Evolutionary conservation across 2,888 invertebrate genomes (phyloP), one percentile per base, ranked within the genome.

Genomic region (Dascillus cervinus): DNA sequence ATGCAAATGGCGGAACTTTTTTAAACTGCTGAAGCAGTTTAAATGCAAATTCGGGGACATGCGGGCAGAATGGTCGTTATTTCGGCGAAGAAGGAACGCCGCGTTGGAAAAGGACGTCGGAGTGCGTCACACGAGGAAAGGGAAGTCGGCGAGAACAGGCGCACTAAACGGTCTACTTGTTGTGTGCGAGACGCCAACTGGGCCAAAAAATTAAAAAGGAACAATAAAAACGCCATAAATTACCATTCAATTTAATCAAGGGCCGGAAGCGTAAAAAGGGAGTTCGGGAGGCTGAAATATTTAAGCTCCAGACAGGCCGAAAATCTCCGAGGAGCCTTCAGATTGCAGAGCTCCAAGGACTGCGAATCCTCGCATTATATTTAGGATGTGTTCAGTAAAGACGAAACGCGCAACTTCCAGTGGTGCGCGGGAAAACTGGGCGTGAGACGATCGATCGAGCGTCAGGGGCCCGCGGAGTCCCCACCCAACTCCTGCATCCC

Each of bases 371-470:
- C 41, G 44, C 41, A 45, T 48, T 47, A 41, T 45, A 47, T 51
- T 49, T 42, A 37, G 44, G 45, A 42, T 37, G 40, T 39, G 40
- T 29, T 37, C 29, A 20, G 34, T 32, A 33, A 37, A 34, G 38
- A 40, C 37, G 37, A 30, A 48, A 38, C 44, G 52, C 52, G 52
- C 52, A 52, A 49, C 47, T 46, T 43, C 50, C 39, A 39, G 27
- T 35, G 38, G 47, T 56, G 59, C 58, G 59, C 59, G 59, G 59
- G 57, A 59, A 62, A 59, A 57, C 58, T 55, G 60, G 57, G 57
- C 55, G 56, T 52, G 53, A 52, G 49, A 49, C 52, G 58, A 60
- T 60, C 60, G 60, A 60, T 60, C 47, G 58, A 60, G 60, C 58
- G 54, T 56, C 56, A 56, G 55, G 55, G 57, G 53, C 56, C 47